Base-by-base conservation (phyloP, 2,888 invertebrate species). In the Unio delphinus region DNA sequence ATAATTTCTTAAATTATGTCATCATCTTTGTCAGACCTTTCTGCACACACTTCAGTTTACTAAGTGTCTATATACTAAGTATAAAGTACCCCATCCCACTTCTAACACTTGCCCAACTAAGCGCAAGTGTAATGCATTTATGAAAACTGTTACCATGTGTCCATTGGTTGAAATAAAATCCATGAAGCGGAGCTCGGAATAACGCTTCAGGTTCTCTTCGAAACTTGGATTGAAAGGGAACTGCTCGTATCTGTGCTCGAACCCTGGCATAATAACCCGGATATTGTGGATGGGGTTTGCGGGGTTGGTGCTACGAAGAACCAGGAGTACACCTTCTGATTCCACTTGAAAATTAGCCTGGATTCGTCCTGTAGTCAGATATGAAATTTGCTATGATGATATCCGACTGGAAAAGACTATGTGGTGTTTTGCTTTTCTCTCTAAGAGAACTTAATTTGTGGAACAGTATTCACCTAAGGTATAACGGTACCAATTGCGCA, bases 181-280 rank as follows among this genome's bases (percentile, higher is more conserved):
- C 83, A 85, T 85, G 65, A 77, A 85, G 5, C 83, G 65, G 18
- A 83, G 55, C 68, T 81, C 82, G 3, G 82, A 81, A 63, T 76
- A 84, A 11, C 79, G 69, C 62, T 64, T 73, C 6, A 83, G 67
- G 45, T 69, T 75, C 59, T 83, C 81, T 23, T 83, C 60, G 67
- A 83, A 83, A 20, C 79, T 70, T 11, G 82, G 82, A 66, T 84
- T 79, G 64, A 81, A 84, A 15, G 83, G 84, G 56, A 84, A 83
- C 55, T 72, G 69, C 61, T 81, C 77, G 63, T 82, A 74, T 28
- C 77, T 65, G 55, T 80, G 74, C 68, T 84, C 81, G 72, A 81
- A 84, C 18, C 84, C 83, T 17, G 83, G 83, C 28, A 80, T 64
- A 8, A 84, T 75, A 4, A 84, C 64, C 56, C 83, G 73, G 28